Base-by-base conservation (phyloP, 2,113 vertebrate genomes). In the Arothron firmamentum region DNA sequence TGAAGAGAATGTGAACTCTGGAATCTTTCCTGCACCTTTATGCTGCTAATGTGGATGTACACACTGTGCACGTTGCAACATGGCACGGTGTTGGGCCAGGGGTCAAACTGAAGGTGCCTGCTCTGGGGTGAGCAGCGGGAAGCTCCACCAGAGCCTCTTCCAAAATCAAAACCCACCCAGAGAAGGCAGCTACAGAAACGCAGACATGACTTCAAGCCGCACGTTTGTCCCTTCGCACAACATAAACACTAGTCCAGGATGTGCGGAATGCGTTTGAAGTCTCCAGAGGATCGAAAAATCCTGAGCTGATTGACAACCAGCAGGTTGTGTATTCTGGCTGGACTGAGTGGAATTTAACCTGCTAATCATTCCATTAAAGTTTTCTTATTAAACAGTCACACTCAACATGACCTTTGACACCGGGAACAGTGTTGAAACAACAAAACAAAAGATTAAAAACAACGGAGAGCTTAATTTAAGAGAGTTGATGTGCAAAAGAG, bases 41-140 rank as follows among this genome's bases (percentile, higher is more conserved):
- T 28, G 43, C 43, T 15, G 14, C 13, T 17, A 1, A 16, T 17
- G 43, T 6, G 43, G 2, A 5, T 5, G 43, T 5, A 45, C 13
- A 17, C 15, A 45, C 34, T 3, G 34, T 3, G 34, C 11, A 12
- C 34, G 34, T 12, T 38, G 34, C 34, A 12, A 12, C 34, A 38
- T 38, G 34, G 43, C 43, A 15, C 15, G 43, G 15, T 5, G 16
- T 38, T 52, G 60, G 49, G 47, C 34, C 71, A 79, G 61, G 61
- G 28, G 57, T 81, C 65, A 17, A 73, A 62, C 79, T 75, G 81
- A 82, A 84, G 79, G 80, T 48, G 58, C 58, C 52, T 50, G 49
- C 51, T 70, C 74, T 0, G 38, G 62, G 64, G 70, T 0, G 64
- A 62, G 56, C 73, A 78, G 69, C 52, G 81, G 79, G 49, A 62